A percentile compares a stretch with the other conserved stretches of the same genome.
These are phyloP conservation scores for Epinotia brunnichana DNA, from an alignment of 2,888 invertebrate genomes.

Conservation along the genomic window DNA sequence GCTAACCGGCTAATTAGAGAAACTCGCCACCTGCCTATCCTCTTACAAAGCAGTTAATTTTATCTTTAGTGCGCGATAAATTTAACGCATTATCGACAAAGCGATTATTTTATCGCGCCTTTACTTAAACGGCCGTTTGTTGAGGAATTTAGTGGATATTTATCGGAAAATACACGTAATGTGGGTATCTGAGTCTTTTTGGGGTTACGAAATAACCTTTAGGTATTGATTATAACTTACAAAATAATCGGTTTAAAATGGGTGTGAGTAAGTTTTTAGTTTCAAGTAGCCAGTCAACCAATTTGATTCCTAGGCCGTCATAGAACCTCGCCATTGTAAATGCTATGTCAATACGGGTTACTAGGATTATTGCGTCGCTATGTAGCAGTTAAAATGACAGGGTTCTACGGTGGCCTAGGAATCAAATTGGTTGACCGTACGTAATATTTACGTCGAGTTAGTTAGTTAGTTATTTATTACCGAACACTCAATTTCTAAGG, in stretches of 20 bases:
- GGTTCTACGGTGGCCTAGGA: too few relatives aligned
- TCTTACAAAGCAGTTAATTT: constrained; percentile 50
- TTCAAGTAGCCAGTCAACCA: too few relatives aligned
- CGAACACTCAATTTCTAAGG: too few relatives aligned
- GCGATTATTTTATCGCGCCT: constrained; percentile 44
- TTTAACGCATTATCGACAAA: constrained; percentile 52
- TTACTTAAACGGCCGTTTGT: constrained; percentile 42
- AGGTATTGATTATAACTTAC: neutral
- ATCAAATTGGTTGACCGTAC: too few relatives aligned
- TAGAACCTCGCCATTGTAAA: too few relatives aligned
- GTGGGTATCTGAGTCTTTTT: constrained; percentile 18
- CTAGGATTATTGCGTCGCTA: too few relatives aligned
- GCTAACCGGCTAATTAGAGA: constrained; percentile 56
- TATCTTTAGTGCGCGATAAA: constrained; percentile 58
- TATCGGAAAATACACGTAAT: constrained; percentile 19
- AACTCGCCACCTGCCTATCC: constrained; percentile 48
- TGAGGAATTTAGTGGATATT: constrained; percentile 27
- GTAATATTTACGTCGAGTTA: too few relatives aligned
- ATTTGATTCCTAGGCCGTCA: too few relatives aligned
- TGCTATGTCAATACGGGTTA: too few relatives aligned
- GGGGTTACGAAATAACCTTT: constrained; percentile 13
- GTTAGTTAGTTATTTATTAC: too few relatives aligned
- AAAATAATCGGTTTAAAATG: constrained; percentile 1
- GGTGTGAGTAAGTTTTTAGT: neutral
- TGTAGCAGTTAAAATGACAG: too few relatives aligned